Base-by-base conservation (phyloP, 2,113 vertebrate species). In the Pholis gunnellus region DNA sequence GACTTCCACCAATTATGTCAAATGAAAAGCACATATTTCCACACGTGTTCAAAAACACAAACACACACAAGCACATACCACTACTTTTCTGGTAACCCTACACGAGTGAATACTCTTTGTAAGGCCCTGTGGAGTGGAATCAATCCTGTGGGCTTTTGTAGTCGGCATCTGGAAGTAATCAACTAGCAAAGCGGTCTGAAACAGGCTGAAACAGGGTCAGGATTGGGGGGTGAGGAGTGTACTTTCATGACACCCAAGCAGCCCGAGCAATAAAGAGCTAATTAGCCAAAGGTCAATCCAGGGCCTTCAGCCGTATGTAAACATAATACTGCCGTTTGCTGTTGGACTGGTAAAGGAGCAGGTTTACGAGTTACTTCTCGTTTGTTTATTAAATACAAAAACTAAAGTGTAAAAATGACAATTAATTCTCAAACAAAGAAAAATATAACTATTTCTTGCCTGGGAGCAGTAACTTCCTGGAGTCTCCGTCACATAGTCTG, bases 161-260 rank as follows among this genome's bases (percentile, higher is more conserved):
- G 77, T 83, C 54, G 2, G 1, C 89, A 93, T 92, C 90, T 94
- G 93, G 91, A 90, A 85, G 60, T 75, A 46, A 88, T 91, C 67
- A 85, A 56, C 71, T 31, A 82, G 42, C 44, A 40, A 67, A 81
- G 66, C 48, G 46, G 84, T 52, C 29, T 75, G 74, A 61, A 78
- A 68, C 66, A 54, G 77, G 73, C 78, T 79, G 63, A 76, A 71
- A 72, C 56, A 64, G 60, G 69, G 77, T 91, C 75, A 85, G 67
- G 72, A 59, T 74, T 44, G 40, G 3, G 68, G 57, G 61, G 40
- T 14, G 61, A 76, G 60, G 50, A 79, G 38, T n/a, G 67, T 46
- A 67, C 56, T 72, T 52, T 38, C 50, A 40, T 10, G 20, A 66
- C 63, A 57, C 20, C 38, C 46, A 60, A 50, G 40, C 31, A 50